Conservation (phyloP, 2,113 vertebrate genomes). For the Alces alces region DNA sequence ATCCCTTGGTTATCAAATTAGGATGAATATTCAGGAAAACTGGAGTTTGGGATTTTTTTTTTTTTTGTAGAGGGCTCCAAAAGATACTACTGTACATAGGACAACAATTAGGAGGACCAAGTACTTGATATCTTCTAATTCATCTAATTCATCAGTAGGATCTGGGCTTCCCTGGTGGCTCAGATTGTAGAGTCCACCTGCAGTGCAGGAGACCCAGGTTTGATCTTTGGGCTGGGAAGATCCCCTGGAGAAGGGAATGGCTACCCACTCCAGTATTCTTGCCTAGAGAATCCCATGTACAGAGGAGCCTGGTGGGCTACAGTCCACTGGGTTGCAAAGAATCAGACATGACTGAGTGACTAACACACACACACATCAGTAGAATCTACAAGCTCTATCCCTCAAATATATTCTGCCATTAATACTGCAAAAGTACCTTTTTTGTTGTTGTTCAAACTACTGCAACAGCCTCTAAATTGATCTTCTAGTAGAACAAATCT, state of each 20-base stretch:
- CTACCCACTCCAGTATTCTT: background rate
- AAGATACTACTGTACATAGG: too few species aligned
- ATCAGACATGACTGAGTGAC: background rate
- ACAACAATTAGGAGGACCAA: background rate
- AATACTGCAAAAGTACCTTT: background rate
- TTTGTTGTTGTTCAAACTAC: background rate
- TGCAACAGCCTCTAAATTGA: background rate
- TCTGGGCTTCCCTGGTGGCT: background rate
- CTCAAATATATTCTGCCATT: background rate
- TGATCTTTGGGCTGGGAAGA: accelerated
- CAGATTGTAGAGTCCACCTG: background rate
- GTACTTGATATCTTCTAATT: background rate
- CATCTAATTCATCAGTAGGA: background rate
- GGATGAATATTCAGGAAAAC: background rate
- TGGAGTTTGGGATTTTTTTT: background rate
- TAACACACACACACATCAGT: background rate
- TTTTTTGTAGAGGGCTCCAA: background rate
- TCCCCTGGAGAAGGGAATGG: background rate
- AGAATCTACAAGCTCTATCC: background rate
- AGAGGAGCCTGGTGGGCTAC: background rate
- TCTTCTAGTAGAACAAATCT: background rate
- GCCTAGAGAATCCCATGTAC: background rate
- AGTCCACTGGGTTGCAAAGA: background rate
- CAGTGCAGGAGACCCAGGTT: background rate
- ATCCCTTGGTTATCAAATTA: background rate